These are phyloP conservation scores for Catagonus wagneri DNA, from an alignment of 2,113 vertebrate species.

Conservation along the genomic window DNA sequence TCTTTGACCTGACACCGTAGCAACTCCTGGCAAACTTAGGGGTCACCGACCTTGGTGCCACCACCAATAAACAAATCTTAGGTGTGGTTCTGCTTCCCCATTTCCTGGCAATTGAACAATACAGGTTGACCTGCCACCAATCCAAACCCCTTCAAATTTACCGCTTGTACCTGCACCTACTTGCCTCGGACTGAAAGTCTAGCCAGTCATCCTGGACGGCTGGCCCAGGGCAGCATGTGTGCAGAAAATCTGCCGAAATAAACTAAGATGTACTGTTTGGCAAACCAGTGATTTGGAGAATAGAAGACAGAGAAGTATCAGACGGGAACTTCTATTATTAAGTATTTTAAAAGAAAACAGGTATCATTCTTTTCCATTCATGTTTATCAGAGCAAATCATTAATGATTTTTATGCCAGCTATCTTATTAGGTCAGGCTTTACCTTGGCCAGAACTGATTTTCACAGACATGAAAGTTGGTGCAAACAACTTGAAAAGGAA, in stretches of 20 bases:
- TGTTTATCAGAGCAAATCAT: conserved; percentile 44
- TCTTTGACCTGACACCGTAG: not conserved
- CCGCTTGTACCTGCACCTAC: not conserved
- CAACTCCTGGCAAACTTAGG: not conserved
- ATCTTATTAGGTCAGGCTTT: conserved; percentile 7
- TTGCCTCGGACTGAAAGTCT: not conserved
- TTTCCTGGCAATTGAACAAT: not conserved
- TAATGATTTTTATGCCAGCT: conserved; percentile 42
- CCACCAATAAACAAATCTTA: not conserved
- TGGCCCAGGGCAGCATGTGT: not conserved
- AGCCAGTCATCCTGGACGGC: conserved; percentile 6
- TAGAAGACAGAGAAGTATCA: not conserved
- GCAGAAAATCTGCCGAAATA: conserved; percentile 8
- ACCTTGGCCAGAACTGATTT: not conserved
- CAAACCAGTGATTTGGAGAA: not conserved
- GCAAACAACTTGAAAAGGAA: conserved; percentile 33
- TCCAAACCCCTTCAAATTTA: not conserved
- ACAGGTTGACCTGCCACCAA: not conserved
- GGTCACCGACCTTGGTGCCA: not conserved
- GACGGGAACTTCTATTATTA: conserved; percentile 8
- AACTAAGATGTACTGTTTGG: not conserved
- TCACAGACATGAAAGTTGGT: conserved; percentile 50
- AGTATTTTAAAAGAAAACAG: conserved; percentile 31
- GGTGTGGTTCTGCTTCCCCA: not conserved
- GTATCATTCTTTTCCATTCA: not conserved